These are phyloP conservation scores for Erannis defoliaria DNA, from an alignment of 2,888 invertebrate genomes.

Conservation along the genomic window DNA sequence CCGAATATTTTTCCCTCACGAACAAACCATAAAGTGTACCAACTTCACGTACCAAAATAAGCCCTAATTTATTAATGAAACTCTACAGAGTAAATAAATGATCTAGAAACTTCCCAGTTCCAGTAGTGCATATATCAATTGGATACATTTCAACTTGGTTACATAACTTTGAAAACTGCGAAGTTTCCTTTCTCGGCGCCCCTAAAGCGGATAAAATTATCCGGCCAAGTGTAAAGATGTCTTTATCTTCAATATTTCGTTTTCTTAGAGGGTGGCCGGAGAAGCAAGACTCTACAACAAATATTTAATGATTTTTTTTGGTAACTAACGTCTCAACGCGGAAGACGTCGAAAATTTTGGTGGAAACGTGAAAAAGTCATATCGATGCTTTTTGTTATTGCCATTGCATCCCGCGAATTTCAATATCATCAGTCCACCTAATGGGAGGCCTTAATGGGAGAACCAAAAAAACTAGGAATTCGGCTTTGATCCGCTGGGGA, in stretches of 20 bases:
- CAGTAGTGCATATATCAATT: constrained; percentile 47
- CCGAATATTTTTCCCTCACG: background rate
- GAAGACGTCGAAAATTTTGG: no score
- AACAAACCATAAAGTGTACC: background rate
- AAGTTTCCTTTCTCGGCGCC: constrained; percentile 43
- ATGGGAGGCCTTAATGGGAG: no score
- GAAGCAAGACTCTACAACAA: no score
- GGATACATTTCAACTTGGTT: constrained; percentile 41
- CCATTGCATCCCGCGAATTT: no score
- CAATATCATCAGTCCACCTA: no score
- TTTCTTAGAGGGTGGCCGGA: no score
- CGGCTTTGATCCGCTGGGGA: no score
- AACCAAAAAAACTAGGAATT: no score
- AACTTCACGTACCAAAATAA: background rate
- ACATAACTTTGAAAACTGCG: constrained; percentile 51
- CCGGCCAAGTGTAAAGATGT: constrained; percentile 10
- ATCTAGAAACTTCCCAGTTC: constrained; percentile 13
- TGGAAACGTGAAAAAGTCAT: no score
- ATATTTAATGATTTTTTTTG: no score
- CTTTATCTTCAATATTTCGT: background rate
- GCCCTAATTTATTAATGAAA: constrained; percentile 14
- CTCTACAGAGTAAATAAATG: constrained; percentile 12
- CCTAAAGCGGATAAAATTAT: constrained; percentile 18
- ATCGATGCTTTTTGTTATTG: no score
- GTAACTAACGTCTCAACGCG: no score